A percentile compares a stretch with the other conserved stretches of the same genome.
Evolutionary conservation across 1,140 invertebrate species (phyloP).

Genomic region (Doryteuthis pealeii): DNA sequence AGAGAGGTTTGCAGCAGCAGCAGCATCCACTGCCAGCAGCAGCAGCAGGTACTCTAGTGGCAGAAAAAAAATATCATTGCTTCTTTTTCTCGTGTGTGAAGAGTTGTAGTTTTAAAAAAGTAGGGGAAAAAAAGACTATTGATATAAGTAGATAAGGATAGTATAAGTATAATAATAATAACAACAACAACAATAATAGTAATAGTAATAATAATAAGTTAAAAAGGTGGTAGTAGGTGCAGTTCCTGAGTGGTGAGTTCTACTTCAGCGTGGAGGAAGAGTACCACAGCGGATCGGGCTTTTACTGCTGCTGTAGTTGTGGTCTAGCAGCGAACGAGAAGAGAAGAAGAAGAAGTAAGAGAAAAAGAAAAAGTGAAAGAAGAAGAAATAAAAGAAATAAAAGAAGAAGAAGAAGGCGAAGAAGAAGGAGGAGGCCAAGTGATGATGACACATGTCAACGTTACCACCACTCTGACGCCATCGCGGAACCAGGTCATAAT

Average conservation of each 20-base stretch:
- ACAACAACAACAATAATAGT: neutral
- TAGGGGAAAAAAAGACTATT: too few relatives aligned
- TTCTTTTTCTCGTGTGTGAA: neutral
- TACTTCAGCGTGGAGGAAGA: too few relatives aligned
- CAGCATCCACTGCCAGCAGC: too few relatives aligned
- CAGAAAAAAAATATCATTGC: neutral
- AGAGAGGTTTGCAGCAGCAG: too few relatives aligned
- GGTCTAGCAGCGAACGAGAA: too few relatives aligned
- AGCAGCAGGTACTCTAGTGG: too few relatives aligned
- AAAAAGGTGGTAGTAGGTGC: neutral
- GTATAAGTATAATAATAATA: too few relatives aligned
- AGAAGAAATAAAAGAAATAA: neutral
- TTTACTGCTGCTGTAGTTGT: too few relatives aligned
- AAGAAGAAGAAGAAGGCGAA: neutral
- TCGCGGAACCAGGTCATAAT: slow-evolving; percentile 1
- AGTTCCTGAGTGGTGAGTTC: too few relatives aligned
- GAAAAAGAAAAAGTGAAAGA: neutral
- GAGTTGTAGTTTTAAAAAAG: neutral
- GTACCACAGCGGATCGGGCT: too few relatives aligned
- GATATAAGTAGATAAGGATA: too few relatives aligned
- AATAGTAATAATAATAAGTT: neutral
- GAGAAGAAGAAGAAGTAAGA: neutral
- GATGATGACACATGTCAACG: slow-evolving; percentile 8
- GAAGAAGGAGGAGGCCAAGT: neutral
- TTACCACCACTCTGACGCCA: slow-evolving; percentile 2